These are phyloP conservation scores for Amphiprion ocellaris DNA, from an alignment of 2,113 vertebrate species.

Conservation along the genomic window DNA sequence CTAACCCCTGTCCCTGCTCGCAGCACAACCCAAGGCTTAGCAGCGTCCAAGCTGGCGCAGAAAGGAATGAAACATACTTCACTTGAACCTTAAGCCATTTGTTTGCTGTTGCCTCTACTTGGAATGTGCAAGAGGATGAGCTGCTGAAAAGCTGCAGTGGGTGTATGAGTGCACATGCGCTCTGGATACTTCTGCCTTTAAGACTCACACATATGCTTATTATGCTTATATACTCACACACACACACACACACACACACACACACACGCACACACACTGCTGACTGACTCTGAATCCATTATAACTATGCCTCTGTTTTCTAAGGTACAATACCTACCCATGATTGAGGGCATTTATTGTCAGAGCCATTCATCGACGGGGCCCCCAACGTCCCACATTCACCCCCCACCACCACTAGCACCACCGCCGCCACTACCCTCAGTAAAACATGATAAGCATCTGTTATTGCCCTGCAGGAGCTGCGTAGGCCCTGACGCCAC, in stretches of 20 bases:
- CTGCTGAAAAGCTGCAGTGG: slow-evolving; percentile 73
- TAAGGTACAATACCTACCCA: slow-evolving; percentile 43
- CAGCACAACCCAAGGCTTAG: slow-evolving; percentile 35
- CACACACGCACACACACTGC: slow-evolving; percentile 27
- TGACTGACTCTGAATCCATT: slow-evolving; percentile 33
- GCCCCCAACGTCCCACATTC: slow-evolving; percentile 38
- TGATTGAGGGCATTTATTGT: slow-evolving; percentile 68
- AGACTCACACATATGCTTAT: slow-evolving; percentile 11
- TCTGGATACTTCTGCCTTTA: slow-evolving; percentile 29
- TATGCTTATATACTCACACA: slow-evolving; percentile 17
- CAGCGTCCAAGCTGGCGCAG: slow-evolving; percentile 34
- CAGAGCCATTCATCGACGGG: slow-evolving; percentile 48
- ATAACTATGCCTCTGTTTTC: slow-evolving; percentile 33
- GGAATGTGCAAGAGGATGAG: slow-evolving; percentile 77
- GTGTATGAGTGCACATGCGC: slow-evolving; percentile 58
- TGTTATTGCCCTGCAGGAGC: slow-evolving; percentile 73
- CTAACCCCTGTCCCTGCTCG: slow-evolving; percentile 56
- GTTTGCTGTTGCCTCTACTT: slow-evolving; percentile 76
- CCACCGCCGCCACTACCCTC: slow-evolving; percentile 41
- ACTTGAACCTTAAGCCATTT: slow-evolving; percentile 76
- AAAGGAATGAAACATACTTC: slow-evolving; percentile 75
- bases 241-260: slow-evolving; percentile 16
- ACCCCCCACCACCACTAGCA: background rate
- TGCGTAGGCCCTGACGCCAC: slow-evolving; percentile 63
- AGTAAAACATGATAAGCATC: slow-evolving; percentile 80